Percentiles rank a stretch among this genome's conserved stretches.
These are phyloP conservation scores for Tupiocoris notatus DNA, from an alignment of 2,888 invertebrate species.

Conservation along the genomic window DNA sequence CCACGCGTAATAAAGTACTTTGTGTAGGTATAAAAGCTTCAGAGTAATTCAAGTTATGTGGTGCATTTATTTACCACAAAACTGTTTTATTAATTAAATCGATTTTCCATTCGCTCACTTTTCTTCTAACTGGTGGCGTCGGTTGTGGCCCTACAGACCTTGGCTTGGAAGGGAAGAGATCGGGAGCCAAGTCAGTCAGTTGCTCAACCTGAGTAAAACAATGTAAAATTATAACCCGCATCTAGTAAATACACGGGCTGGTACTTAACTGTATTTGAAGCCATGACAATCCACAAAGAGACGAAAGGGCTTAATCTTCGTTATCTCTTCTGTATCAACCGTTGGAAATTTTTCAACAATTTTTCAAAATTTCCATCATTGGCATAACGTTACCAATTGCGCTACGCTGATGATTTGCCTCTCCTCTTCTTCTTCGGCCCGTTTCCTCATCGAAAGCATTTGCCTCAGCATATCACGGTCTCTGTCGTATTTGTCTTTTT, in stretches of 20 bases:
- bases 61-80: too few species aligned
- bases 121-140: conserved; percentile 68
- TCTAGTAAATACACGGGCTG: too few species aligned
- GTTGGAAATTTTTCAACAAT: too few species aligned
- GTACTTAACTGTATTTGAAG: too few species aligned
- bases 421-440: conserved; percentile 66
- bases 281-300: too few species aligned
- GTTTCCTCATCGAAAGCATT: conserved; percentile 57
- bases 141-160: conserved; percentile 57
- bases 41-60: too few species aligned
- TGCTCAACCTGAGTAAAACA: conserved; percentile 70
- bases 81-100: not conserved
- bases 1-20: too few species aligned
- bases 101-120: conserved; percentile 55
- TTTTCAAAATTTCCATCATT: too few species aligned
- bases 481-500: conserved; percentile 80
- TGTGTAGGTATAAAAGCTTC: too few species aligned
- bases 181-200: conserved; percentile 73
- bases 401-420: conserved; percentile 69
- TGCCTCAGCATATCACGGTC: conserved; percentile 66
- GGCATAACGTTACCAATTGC: conserved; percentile 70
- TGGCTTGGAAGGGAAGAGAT: conserved; percentile 55
- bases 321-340: too few species aligned
- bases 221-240: too few species aligned
- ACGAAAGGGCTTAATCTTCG: too few species aligned